Base-by-base conservation (phyloP, 1,140 invertebrate species). In the Lepidotrigona ventralis region DNA sequence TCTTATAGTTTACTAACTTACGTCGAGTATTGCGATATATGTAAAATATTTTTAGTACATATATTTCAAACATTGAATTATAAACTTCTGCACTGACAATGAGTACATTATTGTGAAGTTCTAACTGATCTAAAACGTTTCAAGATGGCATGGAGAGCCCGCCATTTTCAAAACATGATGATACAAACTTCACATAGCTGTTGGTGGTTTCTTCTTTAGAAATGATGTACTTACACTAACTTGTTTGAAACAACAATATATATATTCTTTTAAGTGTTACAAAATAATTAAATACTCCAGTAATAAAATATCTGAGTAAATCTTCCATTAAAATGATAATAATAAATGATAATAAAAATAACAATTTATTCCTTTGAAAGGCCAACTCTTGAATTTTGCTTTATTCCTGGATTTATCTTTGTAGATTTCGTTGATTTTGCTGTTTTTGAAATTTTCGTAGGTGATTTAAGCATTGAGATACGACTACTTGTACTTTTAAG, bases 51-150 rank as follows among this genome's bases (percentile, higher is more conserved):
- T 80, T 19, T 29, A 21, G 19, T 56, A 29, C 21, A 54, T 21
- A 33, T 46, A 81, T 58, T 69, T 56, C 11, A 19, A 70, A 82
- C 46, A 29, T 46, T 39, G 21, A 69, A 70, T 82, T 54, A 68
- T 53, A 58, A 26, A 21, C 54, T 77, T 77, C 39, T 77, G 53
- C 33, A 56, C 15, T 21, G n/a, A 58, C 23, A 46, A 46, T 56
- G 19, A 17, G 54, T 69, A 60, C 19, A 69, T 69, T 54, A 26
- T 58, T 0, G 51, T 5, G 51, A 82, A 46, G 64, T 82, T 82
- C 73, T 82, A 76, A 81, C 26, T 74, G 2, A 63, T 76, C 51
- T 81, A 76, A 56, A 81, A 76, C 1, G 26, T 69, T 76, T 51
- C 64, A 76, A 76, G 60, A 76, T 82, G 80, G 80, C 73, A 69